A percentile compares a stretch with the other conserved stretches of the same genome.
Evolutionary conservation across 2,113 vertebrate genomes (phyloP).

Genomic region (Todiramphus chloris): DNA sequence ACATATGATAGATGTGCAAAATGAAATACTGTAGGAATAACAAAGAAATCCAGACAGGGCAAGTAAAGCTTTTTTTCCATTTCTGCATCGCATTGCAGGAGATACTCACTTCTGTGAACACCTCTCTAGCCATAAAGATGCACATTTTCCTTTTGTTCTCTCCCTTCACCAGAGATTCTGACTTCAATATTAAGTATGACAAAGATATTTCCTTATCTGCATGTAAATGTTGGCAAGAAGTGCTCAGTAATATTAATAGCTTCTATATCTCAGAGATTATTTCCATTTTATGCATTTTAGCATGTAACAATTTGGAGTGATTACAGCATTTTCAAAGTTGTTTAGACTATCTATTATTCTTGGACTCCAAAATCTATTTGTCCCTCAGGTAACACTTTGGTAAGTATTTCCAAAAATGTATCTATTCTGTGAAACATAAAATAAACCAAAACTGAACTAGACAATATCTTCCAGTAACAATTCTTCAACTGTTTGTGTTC

Average conservation of each 20-base stretch:
- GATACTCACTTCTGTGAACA: neutral
- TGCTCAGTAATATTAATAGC: neutral
- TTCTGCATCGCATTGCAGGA: neutral
- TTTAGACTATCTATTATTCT: neutral
- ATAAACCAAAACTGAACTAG: neutral
- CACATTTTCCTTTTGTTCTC: neutral
- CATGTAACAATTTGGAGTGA: neutral
- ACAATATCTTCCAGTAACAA: neutral
- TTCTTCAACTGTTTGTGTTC: neutral
- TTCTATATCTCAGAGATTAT: neutral
- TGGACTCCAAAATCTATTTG: neutral
- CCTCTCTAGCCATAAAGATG: neutral
- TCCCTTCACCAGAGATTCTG: constrained; percentile 3
- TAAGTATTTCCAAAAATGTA: neutral
- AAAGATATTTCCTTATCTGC: neutral
- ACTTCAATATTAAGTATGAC: constrained; percentile 15
- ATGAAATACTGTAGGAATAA: neutral
- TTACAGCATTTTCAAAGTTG: neutral
- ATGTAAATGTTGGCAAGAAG: neutral
- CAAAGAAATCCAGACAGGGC: neutral
- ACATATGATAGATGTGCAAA: neutral
- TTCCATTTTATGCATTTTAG: neutral
- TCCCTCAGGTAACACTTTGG: neutral
- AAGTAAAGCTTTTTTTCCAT: neutral
- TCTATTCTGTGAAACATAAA: neutral